A percentile compares a stretch with the other conserved stretches of the same genome.
These are phyloP conservation scores for Asarcornis scutulata DNA, from an alignment of 2,113 vertebrate genomes.

Conservation along the genomic window DNA sequence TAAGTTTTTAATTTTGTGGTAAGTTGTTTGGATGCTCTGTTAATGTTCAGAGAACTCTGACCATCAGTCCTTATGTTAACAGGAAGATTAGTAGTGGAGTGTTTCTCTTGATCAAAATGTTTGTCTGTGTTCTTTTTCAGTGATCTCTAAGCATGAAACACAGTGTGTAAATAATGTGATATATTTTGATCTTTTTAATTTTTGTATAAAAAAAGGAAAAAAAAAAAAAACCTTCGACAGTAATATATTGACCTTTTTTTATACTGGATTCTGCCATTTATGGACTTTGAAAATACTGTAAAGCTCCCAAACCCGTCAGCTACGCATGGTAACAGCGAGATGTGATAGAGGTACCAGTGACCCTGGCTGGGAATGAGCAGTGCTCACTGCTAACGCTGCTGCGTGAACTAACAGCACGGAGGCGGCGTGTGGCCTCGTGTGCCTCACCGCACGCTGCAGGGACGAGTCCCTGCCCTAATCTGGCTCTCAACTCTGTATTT, in stretches of 20 bases:
- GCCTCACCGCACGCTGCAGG: constrained; percentile 19
- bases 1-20: neutral
- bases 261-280: constrained; percentile 64
- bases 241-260: constrained; percentile 92
- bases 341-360: neutral
- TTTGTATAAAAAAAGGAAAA: constrained; percentile 81
- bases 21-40: neutral
- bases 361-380: neutral
- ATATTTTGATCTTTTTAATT: constrained; percentile 83
- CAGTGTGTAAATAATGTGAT: constrained; percentile 86
- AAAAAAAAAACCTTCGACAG: constrained; percentile 70
- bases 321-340: neutral
- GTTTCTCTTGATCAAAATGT: neutral
- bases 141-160: constrained; percentile 86
- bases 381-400: constrained; percentile 44
- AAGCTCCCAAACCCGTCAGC: constrained; percentile 16
- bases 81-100: neutral
- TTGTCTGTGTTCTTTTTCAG: constrained; percentile 83
- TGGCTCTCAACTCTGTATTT: constrained; percentile 28
- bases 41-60: neutral
- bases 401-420: constrained; percentile 53
- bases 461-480: neutral
- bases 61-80: neutral
- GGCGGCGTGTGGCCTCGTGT: neutral
- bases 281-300: constrained; percentile 60